These are phyloP conservation scores for Pelodiscus sinensis DNA, from an alignment of 2,113 vertebrate genomes.

Conservation along the genomic window DNA sequence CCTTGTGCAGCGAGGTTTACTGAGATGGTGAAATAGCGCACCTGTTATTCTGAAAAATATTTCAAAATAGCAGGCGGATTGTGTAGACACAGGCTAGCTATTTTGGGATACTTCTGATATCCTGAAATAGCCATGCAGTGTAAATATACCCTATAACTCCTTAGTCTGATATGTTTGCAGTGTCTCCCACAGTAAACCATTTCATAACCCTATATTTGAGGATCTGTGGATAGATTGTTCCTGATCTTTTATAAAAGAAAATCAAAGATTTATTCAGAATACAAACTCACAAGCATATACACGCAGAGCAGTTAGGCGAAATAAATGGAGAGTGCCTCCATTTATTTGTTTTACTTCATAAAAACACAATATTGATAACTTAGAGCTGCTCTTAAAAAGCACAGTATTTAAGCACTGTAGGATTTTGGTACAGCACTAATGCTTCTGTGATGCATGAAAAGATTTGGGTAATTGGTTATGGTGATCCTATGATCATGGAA, in stretches of 20 bases:
- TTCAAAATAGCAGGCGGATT: no score
- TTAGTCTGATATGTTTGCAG: neutral
- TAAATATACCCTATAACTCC: neutral
- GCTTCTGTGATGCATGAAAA: neutral
- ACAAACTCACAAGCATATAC: neutral
- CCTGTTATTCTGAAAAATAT: no score
- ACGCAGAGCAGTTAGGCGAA: neutral
- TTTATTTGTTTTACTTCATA: neutral
- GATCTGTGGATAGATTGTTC: neutral
- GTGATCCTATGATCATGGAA: neutral
- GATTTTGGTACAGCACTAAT: neutral
- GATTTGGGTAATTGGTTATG: neutral
- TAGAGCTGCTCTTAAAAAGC: slow-evolving; percentile 5
- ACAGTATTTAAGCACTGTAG: neutral
- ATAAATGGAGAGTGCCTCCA: neutral
- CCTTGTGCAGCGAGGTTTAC: no score
- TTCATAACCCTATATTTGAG: slow-evolving; percentile 1
- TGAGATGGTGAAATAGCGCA: no score
- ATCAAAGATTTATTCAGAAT: neutral
- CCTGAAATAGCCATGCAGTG: no score
- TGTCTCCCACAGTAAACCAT: neutral
- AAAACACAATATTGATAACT: neutral
- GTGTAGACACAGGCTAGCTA: no score
- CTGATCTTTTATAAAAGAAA: neutral
- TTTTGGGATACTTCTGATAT: no score